A percentile compares a stretch with the other conserved stretches of the same genome.
Evolutionary conservation across 1,140 invertebrate genomes (phyloP).

Genomic region (Drosophila sp.): DNA sequence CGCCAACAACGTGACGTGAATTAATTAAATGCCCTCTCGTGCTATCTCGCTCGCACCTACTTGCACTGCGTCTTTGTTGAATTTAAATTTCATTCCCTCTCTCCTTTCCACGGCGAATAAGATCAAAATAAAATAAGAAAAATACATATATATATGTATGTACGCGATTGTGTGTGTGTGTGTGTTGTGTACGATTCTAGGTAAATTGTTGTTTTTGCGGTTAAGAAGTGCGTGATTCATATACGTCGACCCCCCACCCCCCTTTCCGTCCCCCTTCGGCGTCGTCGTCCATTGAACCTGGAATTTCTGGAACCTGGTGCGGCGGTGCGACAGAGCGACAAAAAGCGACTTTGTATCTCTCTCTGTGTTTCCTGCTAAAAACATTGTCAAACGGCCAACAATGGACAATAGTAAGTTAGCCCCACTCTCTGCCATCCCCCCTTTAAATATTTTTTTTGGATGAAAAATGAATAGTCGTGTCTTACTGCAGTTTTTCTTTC

Average conservation of each 20-base stretch:
- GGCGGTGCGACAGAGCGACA: slow-evolving; percentile 28
- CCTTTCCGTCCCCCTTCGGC: neutral
- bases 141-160: slow-evolving; percentile 45
- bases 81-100: slow-evolving; percentile 7
- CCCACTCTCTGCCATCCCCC: neutral
- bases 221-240: slow-evolving; percentile 76
- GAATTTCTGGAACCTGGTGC: slow-evolving; percentile 11
- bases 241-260: slow-evolving; percentile 12
- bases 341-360: slow-evolving; percentile 17
- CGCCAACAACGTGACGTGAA: slow-evolving; percentile 66
- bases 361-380: slow-evolving; percentile 51
- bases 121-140: slow-evolving; percentile 75
- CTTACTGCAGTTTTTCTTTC: slow-evolving; percentile 42
- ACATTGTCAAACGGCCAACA: slow-evolving; percentile 29
- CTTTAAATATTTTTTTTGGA: neutral
- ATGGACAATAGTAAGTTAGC: slow-evolving; percentile 58
- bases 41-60: slow-evolving; percentile 12
- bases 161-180: neutral
- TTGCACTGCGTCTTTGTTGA: slow-evolving; percentile 35
- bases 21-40: slow-evolving; percentile 61
- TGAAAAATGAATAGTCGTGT: slow-evolving; percentile 40
- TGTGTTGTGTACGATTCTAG: slow-evolving; percentile 57
- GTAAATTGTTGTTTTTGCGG: slow-evolving; percentile 50
- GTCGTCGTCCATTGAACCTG: slow-evolving; percentile 69
- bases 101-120: slow-evolving; percentile 56